These are phyloP conservation scores for Acrocyrtus sp. DNA, from an alignment of 2,888 invertebrate genomes.

Conservation along the genomic window DNA sequence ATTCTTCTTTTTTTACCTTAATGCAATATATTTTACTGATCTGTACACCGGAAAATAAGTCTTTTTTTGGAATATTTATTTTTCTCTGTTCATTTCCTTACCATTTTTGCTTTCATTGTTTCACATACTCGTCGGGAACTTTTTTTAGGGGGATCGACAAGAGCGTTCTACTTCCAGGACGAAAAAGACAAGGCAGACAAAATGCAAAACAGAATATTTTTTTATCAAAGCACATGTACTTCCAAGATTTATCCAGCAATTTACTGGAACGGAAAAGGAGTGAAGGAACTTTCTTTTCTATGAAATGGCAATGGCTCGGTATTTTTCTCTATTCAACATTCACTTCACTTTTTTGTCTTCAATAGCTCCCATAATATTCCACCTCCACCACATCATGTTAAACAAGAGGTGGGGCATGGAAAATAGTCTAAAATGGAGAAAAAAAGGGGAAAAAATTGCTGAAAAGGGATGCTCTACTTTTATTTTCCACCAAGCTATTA, in stretches of 20 bases:
- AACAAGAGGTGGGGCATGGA: background rate
- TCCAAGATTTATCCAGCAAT: slow-evolving; percentile 24
- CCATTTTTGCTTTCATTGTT: background rate
- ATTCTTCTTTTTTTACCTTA: too few relatives aligned
- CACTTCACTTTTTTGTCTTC: slow-evolving; percentile 1
- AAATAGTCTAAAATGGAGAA: background rate
- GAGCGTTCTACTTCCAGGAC: background rate
- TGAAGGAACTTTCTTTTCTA: too few relatives aligned
- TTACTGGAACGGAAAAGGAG: slow-evolving; percentile 13
- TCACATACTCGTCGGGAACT: background rate
- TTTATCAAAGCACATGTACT: slow-evolving; percentile 7
- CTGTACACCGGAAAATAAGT: too few relatives aligned
- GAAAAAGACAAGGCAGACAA: background rate
- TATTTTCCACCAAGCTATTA: slow-evolving; percentile 33
- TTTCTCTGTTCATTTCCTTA: too few relatives aligned
- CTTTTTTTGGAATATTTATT: too few relatives aligned
- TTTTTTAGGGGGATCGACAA: slow-evolving; percentile 6
- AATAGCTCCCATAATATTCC: too few relatives aligned
- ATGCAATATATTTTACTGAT: too few relatives aligned
- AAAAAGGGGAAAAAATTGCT: background rate
- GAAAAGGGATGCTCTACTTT: slow-evolving; percentile 4
- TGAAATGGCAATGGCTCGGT: too few relatives aligned
- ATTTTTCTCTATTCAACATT: slow-evolving; percentile 17
- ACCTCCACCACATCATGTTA: too few relatives aligned
- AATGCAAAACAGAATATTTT: slow-evolving; percentile 1